Conservation (phyloP, 1,140 invertebrate genomes). For the Lepidurus arcticus region DNA sequence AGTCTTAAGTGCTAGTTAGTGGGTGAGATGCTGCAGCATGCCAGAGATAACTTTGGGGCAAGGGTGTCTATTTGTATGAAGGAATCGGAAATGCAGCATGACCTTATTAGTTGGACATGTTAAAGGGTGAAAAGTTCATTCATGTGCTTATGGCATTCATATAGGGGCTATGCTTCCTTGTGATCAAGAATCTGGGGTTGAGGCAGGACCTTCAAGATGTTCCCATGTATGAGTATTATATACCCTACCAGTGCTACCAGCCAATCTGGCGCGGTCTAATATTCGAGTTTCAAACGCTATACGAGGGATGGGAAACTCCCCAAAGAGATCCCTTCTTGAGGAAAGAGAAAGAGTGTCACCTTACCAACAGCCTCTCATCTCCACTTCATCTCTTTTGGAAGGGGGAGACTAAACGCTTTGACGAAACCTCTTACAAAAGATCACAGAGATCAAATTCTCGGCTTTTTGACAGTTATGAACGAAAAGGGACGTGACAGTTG, state of each 20-base stretch:
- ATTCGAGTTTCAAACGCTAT: conserved; percentile 6
- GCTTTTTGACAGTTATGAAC: not conserved
- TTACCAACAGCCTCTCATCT: conserved; percentile 14
- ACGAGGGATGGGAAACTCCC: not conserved
- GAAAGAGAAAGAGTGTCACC: conserved; percentile 14
- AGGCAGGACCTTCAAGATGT: not conserved
- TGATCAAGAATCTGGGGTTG: not conserved
- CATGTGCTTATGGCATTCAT: not conserved
- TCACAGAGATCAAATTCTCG: conserved; percentile 3
- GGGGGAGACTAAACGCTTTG: conserved; percentile 6
- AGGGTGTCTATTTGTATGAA: not conserved
- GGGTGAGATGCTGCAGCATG: conserved; percentile 3
- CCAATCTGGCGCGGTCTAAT: conserved; percentile 3
- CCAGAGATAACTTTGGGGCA: conserved; percentile 2
- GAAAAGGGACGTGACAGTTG: not conserved
- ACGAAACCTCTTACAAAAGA: conserved; percentile 11
- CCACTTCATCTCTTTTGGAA: conserved; percentile 13
- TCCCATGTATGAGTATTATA: not conserved
- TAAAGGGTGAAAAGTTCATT: conserved; percentile 19
- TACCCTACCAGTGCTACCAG: not conserved
- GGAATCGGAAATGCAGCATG: conserved; percentile 17
- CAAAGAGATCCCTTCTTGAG: not conserved
- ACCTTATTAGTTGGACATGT: conserved; percentile 22
- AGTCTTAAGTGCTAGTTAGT: conserved; percentile 10
- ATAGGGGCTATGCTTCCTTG: not conserved